Conservation (phyloP, 2,113 vertebrate species). For the Halcyon malimbica region DNA sequence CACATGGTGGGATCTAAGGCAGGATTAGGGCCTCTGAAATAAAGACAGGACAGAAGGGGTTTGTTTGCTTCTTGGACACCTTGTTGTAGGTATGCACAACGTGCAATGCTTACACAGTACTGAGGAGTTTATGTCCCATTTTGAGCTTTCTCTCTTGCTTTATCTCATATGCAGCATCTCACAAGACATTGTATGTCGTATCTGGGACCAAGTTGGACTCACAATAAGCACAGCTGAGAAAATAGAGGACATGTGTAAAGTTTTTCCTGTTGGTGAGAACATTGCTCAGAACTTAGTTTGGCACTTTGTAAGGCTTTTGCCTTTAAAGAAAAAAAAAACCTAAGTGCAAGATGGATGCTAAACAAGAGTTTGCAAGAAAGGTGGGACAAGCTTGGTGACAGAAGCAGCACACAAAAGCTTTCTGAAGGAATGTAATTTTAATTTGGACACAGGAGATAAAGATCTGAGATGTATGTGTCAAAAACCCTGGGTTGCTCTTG, state of each 20-base stretch:
- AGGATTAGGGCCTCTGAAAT: not conserved
- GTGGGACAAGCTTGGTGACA: not conserved
- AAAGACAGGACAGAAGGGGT: not conserved
- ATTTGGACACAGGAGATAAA: not conserved
- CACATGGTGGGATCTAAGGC: not conserved
- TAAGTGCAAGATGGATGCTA: not conserved
- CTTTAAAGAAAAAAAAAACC: not conserved
- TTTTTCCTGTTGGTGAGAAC: not conserved
- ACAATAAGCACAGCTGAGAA: not conserved
- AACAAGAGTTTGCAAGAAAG: not conserved
- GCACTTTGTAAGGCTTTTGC: not conserved
- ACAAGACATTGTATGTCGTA: not conserved
- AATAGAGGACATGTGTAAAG: not conserved
- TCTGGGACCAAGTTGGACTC: not conserved
- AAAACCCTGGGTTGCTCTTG: not conserved
- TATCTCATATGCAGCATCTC: not conserved
- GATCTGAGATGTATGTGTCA: not conserved
- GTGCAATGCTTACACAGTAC: not conserved
- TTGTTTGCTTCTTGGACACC: not conserved
- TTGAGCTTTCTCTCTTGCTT: not conserved
- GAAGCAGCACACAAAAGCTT: not conserved
- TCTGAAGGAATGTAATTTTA: not conserved
- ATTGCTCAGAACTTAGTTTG: not conserved
- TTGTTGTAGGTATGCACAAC: not conserved
- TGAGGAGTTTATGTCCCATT: not conserved